A percentile compares a stretch with the other conserved stretches of the same genome.
Conservation (phyloP, 1,140 invertebrate genomes). For the Ruditapes philippinarum region DNA sequence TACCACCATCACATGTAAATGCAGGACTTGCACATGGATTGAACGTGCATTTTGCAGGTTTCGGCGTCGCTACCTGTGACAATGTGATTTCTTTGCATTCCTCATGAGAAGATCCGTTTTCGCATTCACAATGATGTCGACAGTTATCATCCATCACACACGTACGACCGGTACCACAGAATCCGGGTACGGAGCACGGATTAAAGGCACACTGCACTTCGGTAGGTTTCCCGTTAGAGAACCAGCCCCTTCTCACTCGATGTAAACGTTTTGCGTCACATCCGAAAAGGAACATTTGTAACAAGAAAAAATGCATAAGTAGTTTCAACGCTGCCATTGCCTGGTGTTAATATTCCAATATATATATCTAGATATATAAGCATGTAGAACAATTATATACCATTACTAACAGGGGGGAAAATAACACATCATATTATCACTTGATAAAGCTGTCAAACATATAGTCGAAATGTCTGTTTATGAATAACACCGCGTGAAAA, state of each 20-base stretch:
- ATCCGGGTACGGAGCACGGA: slow-evolving; percentile 43
- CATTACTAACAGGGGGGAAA: too few relatives aligned
- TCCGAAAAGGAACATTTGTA: not conserved
- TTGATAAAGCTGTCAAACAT: too few relatives aligned
- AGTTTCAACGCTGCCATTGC: not conserved
- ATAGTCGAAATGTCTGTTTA: too few relatives aligned
- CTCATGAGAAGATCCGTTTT: slow-evolving; percentile 10
- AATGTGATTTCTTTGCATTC: not conserved
- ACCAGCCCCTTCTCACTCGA: slow-evolving; percentile 27
- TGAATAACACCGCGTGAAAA: too few relatives aligned
- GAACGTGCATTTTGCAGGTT: slow-evolving; percentile 34
- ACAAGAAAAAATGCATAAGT: not conserved
- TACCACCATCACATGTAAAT: slow-evolving; percentile 26
- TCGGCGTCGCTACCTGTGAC: not conserved
- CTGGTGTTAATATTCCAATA: too few relatives aligned
- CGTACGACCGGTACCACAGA: slow-evolving; percentile 57
- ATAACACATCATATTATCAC: too few relatives aligned
- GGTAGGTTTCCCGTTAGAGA: slow-evolving; percentile 12
- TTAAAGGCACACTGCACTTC: slow-evolving; percentile 56
- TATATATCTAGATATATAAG: too few relatives aligned
- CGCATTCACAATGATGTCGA: slow-evolving; percentile 50
- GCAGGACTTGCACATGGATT: slow-evolving; percentile 44
- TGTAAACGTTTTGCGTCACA: not conserved
- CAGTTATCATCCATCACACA: slow-evolving; percentile 55
- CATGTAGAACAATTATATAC: too few relatives aligned